Evolutionary conservation across 2,888 invertebrate genomes (phyloP).

Genomic region (Latrodectus elegans): DNA sequence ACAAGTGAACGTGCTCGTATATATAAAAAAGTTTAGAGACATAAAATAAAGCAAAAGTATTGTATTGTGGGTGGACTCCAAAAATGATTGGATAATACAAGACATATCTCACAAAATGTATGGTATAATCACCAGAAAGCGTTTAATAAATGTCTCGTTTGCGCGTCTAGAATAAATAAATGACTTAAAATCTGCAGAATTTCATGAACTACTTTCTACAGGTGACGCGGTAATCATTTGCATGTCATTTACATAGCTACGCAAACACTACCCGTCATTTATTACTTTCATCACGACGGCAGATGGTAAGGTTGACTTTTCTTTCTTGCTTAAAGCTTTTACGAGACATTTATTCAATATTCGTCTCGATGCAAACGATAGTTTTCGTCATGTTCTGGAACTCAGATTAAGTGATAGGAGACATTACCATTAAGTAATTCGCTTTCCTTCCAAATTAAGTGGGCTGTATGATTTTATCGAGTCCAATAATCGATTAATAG

Average conservation of each 20-base stretch:
- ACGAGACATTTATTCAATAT: background rate
- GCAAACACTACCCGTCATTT: constrained; percentile 27
- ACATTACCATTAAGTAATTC: constrained; percentile 28
- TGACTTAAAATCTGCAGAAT: constrained; percentile 46
- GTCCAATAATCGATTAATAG: too few species aligned
- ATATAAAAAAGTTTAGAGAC: constrained; percentile 27
- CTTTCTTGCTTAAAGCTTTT: constrained; percentile 1
- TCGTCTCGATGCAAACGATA: background rate
- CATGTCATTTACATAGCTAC: constrained; percentile 56
- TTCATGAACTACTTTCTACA: constrained; percentile 55
- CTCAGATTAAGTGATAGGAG: constrained; percentile 15
- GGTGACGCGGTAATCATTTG: constrained; percentile 58
- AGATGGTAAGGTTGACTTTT: constrained; percentile 18
- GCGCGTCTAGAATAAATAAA: constrained; percentile 57
- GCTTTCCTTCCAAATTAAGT: background rate
- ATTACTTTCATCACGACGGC: constrained; percentile 32
- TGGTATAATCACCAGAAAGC: constrained; percentile 41
- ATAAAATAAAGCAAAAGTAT: constrained; percentile 7
- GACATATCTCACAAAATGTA: constrained; percentile 30
- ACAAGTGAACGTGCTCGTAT: constrained; percentile 42
- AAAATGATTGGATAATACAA: constrained; percentile 54
- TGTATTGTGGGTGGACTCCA: constrained; percentile 26
- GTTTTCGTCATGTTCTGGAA: constrained; percentile 13
- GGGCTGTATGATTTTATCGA: too few species aligned
- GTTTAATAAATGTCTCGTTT: constrained; percentile 49